These are phyloP conservation scores for Ascaphus truei DNA, from an alignment of 2,113 vertebrate genomes.

Conservation along the genomic window DNA sequence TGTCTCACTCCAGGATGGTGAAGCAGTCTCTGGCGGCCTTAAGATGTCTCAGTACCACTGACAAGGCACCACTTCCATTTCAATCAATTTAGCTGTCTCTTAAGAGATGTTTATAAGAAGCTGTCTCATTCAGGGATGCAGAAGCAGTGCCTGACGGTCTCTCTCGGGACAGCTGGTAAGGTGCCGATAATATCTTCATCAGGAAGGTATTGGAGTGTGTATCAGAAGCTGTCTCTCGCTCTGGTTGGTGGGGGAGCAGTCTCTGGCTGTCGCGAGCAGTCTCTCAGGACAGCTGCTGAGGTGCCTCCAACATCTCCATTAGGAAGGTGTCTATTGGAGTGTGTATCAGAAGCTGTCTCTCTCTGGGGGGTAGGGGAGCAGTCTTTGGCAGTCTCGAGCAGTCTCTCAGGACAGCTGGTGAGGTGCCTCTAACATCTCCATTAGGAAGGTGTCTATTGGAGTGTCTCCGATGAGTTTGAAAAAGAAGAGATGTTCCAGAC, in stretches of 20 bases:
- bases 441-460: constrained; percentile 90
- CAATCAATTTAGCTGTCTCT: neutral
- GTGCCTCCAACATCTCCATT: constrained; percentile 66
- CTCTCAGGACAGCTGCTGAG: constrained; percentile 82
- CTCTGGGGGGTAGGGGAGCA: constrained; percentile 3
- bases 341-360: neutral
- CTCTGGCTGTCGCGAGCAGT: neutral
- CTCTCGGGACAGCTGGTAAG: constrained; percentile 78
- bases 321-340: constrained; percentile 56
- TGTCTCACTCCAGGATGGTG: neutral
- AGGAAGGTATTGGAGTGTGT: constrained; percentile 13
- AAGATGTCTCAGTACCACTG: neutral
- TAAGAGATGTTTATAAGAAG: neutral
- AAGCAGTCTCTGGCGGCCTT: neutral
- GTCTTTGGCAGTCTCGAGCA: neutral
- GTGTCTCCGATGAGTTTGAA: constrained; percentile 93
- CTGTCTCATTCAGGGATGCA: neutral
- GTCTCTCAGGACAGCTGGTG: constrained; percentile 79
- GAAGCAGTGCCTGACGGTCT: neutral
- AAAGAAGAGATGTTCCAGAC: constrained; percentile 91
- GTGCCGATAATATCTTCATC: constrained; percentile 59
- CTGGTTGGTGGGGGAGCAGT: constrained; percentile 2
- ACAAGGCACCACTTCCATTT: neutral
- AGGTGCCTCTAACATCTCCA: constrained; percentile 92
- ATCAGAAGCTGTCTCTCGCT: neutral